A percentile compares a stretch with the other conserved stretches of the same genome.
Conservation (phyloP, 2,113 vertebrate genomes). For the Anser cygnoides region DNA sequence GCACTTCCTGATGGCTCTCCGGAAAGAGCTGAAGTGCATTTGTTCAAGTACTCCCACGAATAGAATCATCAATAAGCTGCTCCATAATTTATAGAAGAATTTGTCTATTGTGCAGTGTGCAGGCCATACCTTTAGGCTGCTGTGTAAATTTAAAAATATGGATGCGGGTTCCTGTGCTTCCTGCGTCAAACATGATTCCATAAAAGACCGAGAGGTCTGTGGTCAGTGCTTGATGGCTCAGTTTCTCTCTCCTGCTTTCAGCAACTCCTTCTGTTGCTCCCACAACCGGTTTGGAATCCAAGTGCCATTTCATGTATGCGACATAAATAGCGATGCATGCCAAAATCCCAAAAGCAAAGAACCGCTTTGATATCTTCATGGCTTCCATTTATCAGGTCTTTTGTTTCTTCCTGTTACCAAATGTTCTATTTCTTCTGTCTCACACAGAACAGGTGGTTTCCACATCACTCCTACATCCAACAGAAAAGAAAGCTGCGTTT, state of each 20-base stretch:
- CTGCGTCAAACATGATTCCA: constrained; percentile 94
- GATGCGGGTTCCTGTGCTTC: constrained; percentile 93
- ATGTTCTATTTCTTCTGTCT: constrained; percentile 24
- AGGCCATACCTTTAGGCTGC: constrained; percentile 75
- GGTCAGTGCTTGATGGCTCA: neutral
- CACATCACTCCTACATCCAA: constrained; percentile 5
- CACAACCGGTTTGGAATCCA: constrained; percentile 52
- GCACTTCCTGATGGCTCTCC: neutral
- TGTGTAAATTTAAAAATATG: constrained; percentile 90
- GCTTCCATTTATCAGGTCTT: constrained; percentile 50
- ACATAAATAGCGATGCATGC: constrained; percentile 83
- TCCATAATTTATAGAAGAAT: fast-evolving
- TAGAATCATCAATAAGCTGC: neutral
- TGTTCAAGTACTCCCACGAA: neutral
- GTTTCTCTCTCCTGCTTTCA: constrained; percentile 16
- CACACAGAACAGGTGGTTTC: neutral
- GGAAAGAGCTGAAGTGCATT: neutral
- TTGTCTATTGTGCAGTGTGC: neutral
- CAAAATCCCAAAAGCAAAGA: constrained; percentile 78
- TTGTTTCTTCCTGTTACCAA: neutral
- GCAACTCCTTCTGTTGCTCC: constrained; percentile 35
- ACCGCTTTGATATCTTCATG: constrained; percentile 87
- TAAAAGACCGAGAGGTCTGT: constrained; percentile 75
- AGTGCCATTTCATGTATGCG: constrained; percentile 83
- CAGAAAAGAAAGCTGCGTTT: neutral